These are phyloP conservation scores for Liopterus haemorrhoidalis DNA, from an alignment of 2,888 invertebrate genomes.

Conservation along the genomic window DNA sequence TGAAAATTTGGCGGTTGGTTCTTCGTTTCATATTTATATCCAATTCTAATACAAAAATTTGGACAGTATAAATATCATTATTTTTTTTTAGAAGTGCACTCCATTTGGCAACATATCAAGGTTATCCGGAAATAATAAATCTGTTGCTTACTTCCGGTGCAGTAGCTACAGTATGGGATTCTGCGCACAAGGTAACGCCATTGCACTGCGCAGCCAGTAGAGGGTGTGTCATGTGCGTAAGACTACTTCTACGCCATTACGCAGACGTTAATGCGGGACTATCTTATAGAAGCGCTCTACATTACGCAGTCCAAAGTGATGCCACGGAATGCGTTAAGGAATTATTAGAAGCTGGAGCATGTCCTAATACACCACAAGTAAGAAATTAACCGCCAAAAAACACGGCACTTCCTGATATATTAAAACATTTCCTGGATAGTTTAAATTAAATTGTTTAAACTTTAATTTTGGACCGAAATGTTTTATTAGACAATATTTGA, in stretches of 20 bases:
- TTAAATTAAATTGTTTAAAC: slow-evolving; percentile 2
- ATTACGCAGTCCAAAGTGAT: slow-evolving; percentile 76
- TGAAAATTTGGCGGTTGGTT: no score
- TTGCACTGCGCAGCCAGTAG: slow-evolving; percentile 71
- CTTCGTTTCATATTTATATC: no score
- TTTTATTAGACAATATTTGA: neutral
- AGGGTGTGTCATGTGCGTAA: slow-evolving; percentile 55
- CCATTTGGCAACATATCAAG: slow-evolving; percentile 73
- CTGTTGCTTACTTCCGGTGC: slow-evolving; percentile 64
- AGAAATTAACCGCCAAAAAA: slow-evolving; percentile 11
- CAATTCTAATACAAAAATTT: no score
- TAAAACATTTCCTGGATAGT: no score
- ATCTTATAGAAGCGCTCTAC: slow-evolving; percentile 62
- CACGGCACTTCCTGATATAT: slow-evolving; percentile 12
- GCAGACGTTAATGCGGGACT: slow-evolving; percentile 75
- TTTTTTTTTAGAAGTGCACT: slow-evolving; percentile 56
- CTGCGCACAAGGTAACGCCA: slow-evolving; percentile 62
- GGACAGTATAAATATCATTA: no score
- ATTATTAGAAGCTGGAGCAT: slow-evolving; percentile 70
- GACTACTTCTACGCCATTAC: slow-evolving; percentile 61
- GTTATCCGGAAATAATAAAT: slow-evolving; percentile 64
- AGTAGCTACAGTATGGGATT: slow-evolving; percentile 61
- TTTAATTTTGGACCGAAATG: slow-evolving; percentile 4
- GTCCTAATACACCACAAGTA: slow-evolving; percentile 77
- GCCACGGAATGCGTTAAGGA: slow-evolving; percentile 66